phyloP scores from a whole-genome alignment of 2,113 vertebrate genomes.

The Cephalopholis sonnerati region DNA sequence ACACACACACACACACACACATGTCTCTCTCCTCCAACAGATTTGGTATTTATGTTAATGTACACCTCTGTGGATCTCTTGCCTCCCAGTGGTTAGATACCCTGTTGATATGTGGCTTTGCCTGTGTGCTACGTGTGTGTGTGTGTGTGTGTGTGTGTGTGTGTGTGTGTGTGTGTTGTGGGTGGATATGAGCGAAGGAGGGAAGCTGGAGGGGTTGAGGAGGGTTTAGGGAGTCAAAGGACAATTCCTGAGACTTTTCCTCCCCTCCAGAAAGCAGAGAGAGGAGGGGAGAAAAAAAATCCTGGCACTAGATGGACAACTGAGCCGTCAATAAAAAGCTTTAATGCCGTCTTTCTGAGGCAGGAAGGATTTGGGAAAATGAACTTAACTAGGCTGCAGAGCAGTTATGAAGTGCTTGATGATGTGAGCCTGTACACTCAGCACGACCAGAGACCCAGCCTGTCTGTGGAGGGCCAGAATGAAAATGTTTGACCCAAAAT shows the following conservation, averaged over 20 bases:
- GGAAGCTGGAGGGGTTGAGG: conserved; percentile 42
- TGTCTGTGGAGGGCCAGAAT: background rate
- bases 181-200: conserved; percentile 40
- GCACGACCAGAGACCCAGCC: background rate
- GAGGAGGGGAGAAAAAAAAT: background rate
- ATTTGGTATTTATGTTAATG: conserved; percentile 89
- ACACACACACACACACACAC: conserved; percentile 48
- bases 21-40: conserved; percentile 75
- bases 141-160: conserved; percentile 43
- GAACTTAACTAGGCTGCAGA: conserved; percentile 19
- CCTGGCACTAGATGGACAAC: conserved; percentile 24
- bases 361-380: conserved; percentile 13
- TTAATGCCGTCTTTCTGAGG: conserved; percentile 21
- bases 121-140: conserved; percentile 34
- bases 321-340: conserved; percentile 17
- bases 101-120: conserved; percentile 85
- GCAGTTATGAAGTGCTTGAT: conserved; percentile 9
- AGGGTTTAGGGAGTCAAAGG: conserved; percentile 78
- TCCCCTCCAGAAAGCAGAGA: conserved; percentile 84
- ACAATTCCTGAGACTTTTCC: conserved; percentile 88
- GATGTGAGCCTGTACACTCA: background rate
- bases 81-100: conserved; percentile 86
- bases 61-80: conserved; percentile 86
- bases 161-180: conserved; percentile 37
- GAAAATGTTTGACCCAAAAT: background rate